phyloP scores from a whole-genome alignment of 2,113 vertebrate species.

The Sinocyclocheilus anophthalmus region DNA sequence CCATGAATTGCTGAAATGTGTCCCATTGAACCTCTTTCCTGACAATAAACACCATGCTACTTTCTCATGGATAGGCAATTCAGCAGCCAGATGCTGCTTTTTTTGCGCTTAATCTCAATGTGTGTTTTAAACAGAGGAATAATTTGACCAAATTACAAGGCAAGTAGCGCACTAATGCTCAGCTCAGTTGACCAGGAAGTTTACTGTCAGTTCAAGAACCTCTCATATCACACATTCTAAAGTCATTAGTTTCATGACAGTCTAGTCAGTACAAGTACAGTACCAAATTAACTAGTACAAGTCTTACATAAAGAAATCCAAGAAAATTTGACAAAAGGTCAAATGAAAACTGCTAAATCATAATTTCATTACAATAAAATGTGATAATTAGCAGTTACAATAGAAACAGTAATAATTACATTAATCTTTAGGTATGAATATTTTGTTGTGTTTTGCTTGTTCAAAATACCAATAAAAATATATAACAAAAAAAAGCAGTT shows the following conservation, averaged over 20 bases:
- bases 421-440: too few relatives aligned
- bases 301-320: neutral
- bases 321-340: neutral
- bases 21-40: conserved; percentile 3
- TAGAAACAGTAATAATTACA: too few relatives aligned
- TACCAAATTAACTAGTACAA: neutral
- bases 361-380: neutral
- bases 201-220: conserved; percentile 28
- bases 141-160: conserved; percentile 50
- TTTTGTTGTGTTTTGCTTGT: too few relatives aligned
- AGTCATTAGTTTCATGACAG: conserved; percentile 23
- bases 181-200: conserved; percentile 46
- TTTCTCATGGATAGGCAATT: conserved; percentile 43
- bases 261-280: conserved; percentile 14
- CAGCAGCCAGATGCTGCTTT: conserved; percentile 35
- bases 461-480: too few relatives aligned
- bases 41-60: conserved; percentile 31
- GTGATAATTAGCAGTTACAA: too few relatives aligned
- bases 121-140: conserved; percentile 33
- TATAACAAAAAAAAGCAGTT: too few relatives aligned
- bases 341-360: neutral
- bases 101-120: conserved; percentile 29
- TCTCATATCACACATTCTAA: conserved; percentile 41
- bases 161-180: conserved; percentile 35
- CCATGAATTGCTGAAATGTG: neutral